Evolutionary conservation across 2,888 invertebrate species (phyloP), one percentile per base, ranked within the genome.

Genomic region (Caprella mutica): DNA sequence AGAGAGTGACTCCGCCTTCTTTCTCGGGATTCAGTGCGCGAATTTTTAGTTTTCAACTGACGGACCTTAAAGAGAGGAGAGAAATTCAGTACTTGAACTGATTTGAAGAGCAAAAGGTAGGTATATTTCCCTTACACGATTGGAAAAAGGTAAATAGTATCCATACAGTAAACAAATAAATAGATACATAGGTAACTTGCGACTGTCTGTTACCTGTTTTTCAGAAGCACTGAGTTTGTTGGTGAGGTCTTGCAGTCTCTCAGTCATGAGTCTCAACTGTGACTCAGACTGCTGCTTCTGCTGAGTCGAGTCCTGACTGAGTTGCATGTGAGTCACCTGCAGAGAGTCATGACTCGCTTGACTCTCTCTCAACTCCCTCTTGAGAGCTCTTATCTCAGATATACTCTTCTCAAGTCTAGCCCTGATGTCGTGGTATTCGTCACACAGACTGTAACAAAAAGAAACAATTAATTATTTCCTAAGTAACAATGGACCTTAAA

Each of bases 171-270:
- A n/a, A n/a, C n/a, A n/a, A n/a, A n/a, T n/a, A n/a, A n/a, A n/a
- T n/a, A n/a, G n/a, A n/a, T n/a, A n/a, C n/a, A n/a, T n/a, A n/a
- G n/a, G n/a, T n/a, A n/a, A n/a, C n/a, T n/a, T n/a, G n/a, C n/a
- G n/a, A n/a, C n/a, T 17, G 17, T 21, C 5, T 3, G 56, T 56
- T 55, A 85, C 83, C 72, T 87, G 87, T 67, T 86, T 84, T 69
- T 90, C 90, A 1, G 87, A 85, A 0, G 81, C 79, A 6, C 82
- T 82, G 59, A 90, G 77, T 71, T 90, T 91, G 55, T 81, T 78
- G 0, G 89, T 88, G 29, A 92, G 75, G 70, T 89, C 87, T 69
- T 89, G 82, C 59, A 92, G 84, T 51, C 89, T 79, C 24, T 84
- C 83, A 0, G 53, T 56, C 82, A 91, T 84, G 68, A 88, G 74